Evolutionary conservation across 1,140 invertebrate genomes (phyloP).

Genomic region (Pararge aegeria): DNA sequence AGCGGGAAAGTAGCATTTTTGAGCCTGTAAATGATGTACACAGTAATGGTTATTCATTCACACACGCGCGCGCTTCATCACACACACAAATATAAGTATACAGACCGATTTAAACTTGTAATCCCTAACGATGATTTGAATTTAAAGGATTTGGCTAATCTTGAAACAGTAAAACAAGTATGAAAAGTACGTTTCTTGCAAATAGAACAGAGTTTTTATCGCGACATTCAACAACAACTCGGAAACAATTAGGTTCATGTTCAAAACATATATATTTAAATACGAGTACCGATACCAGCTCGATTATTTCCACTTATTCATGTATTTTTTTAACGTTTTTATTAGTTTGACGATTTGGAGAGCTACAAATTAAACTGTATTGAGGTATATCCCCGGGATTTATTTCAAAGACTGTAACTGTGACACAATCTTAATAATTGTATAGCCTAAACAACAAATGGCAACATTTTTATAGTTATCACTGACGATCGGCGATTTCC

Average conservation of each 20-base stretch:
- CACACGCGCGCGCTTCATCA: slow-evolving; percentile 44
- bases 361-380: too few relatives aligned
- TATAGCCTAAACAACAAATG: too few relatives aligned
- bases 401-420: too few relatives aligned
- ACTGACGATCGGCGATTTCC: too few relatives aligned
- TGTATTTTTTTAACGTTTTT: too few relatives aligned
- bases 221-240: background rate
- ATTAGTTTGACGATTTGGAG: too few relatives aligned
- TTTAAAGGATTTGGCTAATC: slow-evolving; percentile 70
- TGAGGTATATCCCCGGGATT: too few relatives aligned
- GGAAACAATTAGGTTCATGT: background rate
- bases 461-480: too few relatives aligned
- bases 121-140: slow-evolving; percentile 77
- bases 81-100: slow-evolving; percentile 38
- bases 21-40: slow-evolving; percentile 70
- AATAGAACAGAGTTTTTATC: background rate
- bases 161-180: slow-evolving; percentile 30
- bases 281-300: too few relatives aligned
- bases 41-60: slow-evolving; percentile 63
- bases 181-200: slow-evolving; percentile 7
- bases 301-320: too few relatives aligned
- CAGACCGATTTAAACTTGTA: slow-evolving; percentile 76
- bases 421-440: too few relatives aligned
- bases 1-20: slow-evolving; percentile 70
- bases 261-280: too few relatives aligned